Base-by-base conservation (phyloP, 2,888 invertebrate genomes). In the Herminia tarsipennalis region DNA sequence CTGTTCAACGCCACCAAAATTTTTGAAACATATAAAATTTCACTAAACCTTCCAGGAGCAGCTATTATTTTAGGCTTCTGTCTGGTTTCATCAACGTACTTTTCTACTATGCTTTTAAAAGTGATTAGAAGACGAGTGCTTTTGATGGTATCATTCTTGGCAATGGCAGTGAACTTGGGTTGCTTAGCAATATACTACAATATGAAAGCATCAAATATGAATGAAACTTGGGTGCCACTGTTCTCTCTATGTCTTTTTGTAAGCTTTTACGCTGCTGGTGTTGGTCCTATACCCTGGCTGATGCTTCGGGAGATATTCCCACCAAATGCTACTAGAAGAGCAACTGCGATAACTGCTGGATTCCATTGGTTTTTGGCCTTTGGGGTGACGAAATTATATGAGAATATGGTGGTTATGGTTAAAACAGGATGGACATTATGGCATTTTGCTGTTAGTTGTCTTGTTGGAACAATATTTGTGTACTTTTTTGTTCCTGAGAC, bases 271-370 rank as follows among this genome's bases (percentile, higher is more conserved):
- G 93, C 94, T 0, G 78, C 94, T 14, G 95, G 95, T 1, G 93
- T 93, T 12, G 95, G 95, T 0, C 95, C 95, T 0, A 93, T 95
- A 16, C 95, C 95, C 0, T 95, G 95, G 95, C 79, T 95, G 67
- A 93, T 95, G 92, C 66, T 93, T 12, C 86, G 95, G 32, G 95
- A 95, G 76, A 88, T 95, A 25, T 94, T 96, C 61, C 91, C 95
- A 3, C 77, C 92, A 0, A 92, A 94, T 49, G 93, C 93, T 0
- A 94, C 93, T 34, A 93, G 92, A 29, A 73, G 93, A 42, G 95
- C 95, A 0, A 93, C 94, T 17, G 94, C 94, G 0, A 84, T 95
- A n/a, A 93, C 95, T 0, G 94, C 94, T 2, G 92, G 94, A 6
- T 89, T 93, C 37, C 95, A 94, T 64, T 95, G 95, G 95, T 83